phyloP scores from a whole-genome alignment of 2,888 invertebrate species.

The Acrocyrtus sp. region DNA sequence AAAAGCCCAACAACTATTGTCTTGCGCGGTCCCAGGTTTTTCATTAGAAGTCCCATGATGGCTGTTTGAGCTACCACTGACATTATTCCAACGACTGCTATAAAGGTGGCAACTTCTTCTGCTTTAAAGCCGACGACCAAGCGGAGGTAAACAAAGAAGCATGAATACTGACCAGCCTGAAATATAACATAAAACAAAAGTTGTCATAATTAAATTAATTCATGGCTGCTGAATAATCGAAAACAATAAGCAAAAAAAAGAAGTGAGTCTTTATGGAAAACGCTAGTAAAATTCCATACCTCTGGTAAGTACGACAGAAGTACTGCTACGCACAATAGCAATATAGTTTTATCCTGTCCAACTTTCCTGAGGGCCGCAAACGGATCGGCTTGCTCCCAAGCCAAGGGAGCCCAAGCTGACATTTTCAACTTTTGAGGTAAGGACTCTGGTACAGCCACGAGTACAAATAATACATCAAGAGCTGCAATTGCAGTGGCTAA shows the following conservation, averaged over 20 bases:
- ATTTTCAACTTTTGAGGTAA: conserved; percentile 89
- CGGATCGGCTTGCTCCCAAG: conserved; percentile 97
- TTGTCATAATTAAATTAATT: background rate
- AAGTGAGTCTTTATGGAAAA: background rate
- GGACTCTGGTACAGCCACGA: conserved; percentile 98
- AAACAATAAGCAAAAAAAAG: background rate
- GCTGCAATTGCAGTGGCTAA: conserved; percentile 95
- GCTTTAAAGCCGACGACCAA: conserved; percentile 96
- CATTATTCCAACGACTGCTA: conserved; percentile 73
- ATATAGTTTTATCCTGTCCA: conserved; percentile 91
- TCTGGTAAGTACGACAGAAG: conserved; percentile 98
- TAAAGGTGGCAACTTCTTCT: conserved; percentile 96
- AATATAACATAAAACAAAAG: conserved; percentile 1
- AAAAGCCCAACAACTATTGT: conserved; percentile 96
- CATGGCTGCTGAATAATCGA: background rate
- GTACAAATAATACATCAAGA: conserved; percentile 96
- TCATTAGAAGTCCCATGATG: conserved; percentile 80
- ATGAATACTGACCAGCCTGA: conserved; percentile 94
- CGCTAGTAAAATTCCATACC: conserved; percentile 59
- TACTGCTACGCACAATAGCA: conserved; percentile 96
- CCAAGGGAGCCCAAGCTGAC: conserved; percentile 84
- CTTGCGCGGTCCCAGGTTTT: conserved; percentile 91
- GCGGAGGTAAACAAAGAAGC: conserved; percentile 98
- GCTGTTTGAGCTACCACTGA: conserved; percentile 94
- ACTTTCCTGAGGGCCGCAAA: conserved; percentile 92